Base-by-base conservation (phyloP, 1,140 invertebrate species). In the Carposina sasakii region DNA sequence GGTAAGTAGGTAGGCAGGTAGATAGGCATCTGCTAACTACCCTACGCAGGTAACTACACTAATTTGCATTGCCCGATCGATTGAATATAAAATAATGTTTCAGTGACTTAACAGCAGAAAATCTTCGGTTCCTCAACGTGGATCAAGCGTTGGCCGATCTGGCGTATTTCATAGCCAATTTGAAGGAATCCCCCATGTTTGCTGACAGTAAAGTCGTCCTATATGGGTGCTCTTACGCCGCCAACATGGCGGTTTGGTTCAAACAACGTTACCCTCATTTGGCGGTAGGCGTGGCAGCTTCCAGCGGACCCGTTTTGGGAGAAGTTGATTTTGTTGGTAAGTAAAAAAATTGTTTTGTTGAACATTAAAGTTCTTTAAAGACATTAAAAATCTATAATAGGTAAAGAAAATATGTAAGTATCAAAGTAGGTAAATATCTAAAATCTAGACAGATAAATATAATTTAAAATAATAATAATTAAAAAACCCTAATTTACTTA, bases 171-270 rank as follows among this genome's bases (percentile, higher is more conserved):
- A 91, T 93, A 21, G 58, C 83, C 5, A 79, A 73, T 20, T 75
- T 88, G 2, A 91, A 90, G 54, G 54, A 78, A 9, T 28, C 24
- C 6, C 46, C 67, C 0, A 61, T 58, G 1, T 85, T 84, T 43
- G 63, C 62, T 0, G 55, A 81, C 24, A 66, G 87, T 82, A 75
- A 88, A 84, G 57, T 84, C 0, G 58, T 84, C 4, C 31, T 81
- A 13, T 81, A 77, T 39, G 94, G 94, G 17, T 92, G 93, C 17
- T 95, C 93, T 4, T 96, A 96, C 64, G 89, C 93, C n/a, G 94
- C 91, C 46, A 90, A 88, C 20, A 88, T 96, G 84, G 91, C 90
- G 9, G 86, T 91, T 9, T 95, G 93, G 93, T 88, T 91, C 33
- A 87, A 93, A 53, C 76, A 91, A 21, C 89, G 93, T 48, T 95